phyloP scores from a whole-genome alignment of 1,140 invertebrate species.

The Tachypleus tridentatus region DNA sequence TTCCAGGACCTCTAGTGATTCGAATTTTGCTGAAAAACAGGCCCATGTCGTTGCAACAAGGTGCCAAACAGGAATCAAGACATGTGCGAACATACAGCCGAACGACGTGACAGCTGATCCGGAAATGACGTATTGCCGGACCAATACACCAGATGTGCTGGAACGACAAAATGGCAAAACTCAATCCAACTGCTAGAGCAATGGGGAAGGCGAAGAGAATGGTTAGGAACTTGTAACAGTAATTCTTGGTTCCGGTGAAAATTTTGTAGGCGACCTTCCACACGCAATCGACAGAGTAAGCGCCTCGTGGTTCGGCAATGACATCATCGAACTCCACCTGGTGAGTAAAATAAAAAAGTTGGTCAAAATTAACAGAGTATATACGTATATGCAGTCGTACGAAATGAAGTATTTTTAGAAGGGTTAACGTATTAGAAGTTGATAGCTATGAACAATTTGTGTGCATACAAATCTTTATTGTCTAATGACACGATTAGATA shows the following conservation, averaged over 20 bases:
- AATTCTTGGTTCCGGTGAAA: slow-evolving; percentile 51
- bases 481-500: no score
- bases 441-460: no score
- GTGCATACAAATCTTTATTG: no score
- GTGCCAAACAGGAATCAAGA: slow-evolving; percentile 47
- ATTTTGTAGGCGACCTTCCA: slow-evolving; percentile 56
- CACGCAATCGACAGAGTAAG: slow-evolving; percentile 55
- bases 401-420: no score
- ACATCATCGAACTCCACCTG: slow-evolving; percentile 63
- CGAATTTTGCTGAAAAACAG: slow-evolving; percentile 48
- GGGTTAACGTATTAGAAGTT: no score
- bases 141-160: slow-evolving; percentile 60
- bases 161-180: slow-evolving; percentile 61
- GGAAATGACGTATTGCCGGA: slow-evolving; percentile 49
- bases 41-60: slow-evolving; percentile 47
- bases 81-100: slow-evolving; percentile 43
- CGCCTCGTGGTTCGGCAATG: slow-evolving; percentile 60
- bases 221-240: slow-evolving; percentile 55
- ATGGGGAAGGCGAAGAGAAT: slow-evolving; percentile 51
- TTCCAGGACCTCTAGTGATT: neutral
- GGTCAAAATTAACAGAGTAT: no score
- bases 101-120: slow-evolving; percentile 50
- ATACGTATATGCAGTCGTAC: no score
- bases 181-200: slow-evolving; percentile 52
- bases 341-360: neutral